Evolutionary conservation across 1,140 invertebrate species (phyloP), one percentile per base, ranked within the genome.

Genomic region (Drosophila mauritiana): DNA sequence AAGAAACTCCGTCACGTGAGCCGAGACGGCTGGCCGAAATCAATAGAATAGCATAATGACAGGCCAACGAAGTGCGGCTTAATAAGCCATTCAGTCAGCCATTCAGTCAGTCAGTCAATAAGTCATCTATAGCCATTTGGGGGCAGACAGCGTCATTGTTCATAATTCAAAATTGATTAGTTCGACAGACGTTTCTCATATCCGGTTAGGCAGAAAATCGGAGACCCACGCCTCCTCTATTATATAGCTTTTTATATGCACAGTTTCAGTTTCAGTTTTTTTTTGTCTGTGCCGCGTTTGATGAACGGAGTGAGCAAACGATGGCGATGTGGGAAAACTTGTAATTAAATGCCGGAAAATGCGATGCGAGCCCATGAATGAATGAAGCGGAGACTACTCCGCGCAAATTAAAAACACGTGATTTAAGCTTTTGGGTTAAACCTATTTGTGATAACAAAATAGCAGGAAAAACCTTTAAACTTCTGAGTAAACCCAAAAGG

Each of bases 141-240:
- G 73, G 73, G 46, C 59, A 57, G 42, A 58, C 53, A 4, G 25
- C 48, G 55, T 76, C 67, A 83, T 79, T 83, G 75, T 88, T 88
- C 64, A 72, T 85, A 85, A 82, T 85, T 88, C 52, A 31, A 88
- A 78, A 88, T 79, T 88, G 82, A 88, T 82, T 82, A 59, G 82
- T 75, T 75, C 55, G 65, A 62, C 78, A 74, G 48, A 68, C 45
- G 67, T 52, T 27, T 65, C 76, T 70, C 40, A 72, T 70, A 85
- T 85, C 82, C 82, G 82, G 82, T 61, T 88, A 36, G 43, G 20
- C 48, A 74, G 56, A 53, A 63, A 52, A 62, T 73, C 63, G 25
- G 25, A 42, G 53, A 42, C 37, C 36, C 62, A 27, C 69, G 49
- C 63, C 62, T 55, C 36, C 45, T 42, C 56, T 15, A 25, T 48